A percentile compares a stretch with the other conserved stretches of the same genome.
phyloP scores from a whole-genome alignment of 2,888 invertebrate genomes.

The Ellobium chinense region DNA sequence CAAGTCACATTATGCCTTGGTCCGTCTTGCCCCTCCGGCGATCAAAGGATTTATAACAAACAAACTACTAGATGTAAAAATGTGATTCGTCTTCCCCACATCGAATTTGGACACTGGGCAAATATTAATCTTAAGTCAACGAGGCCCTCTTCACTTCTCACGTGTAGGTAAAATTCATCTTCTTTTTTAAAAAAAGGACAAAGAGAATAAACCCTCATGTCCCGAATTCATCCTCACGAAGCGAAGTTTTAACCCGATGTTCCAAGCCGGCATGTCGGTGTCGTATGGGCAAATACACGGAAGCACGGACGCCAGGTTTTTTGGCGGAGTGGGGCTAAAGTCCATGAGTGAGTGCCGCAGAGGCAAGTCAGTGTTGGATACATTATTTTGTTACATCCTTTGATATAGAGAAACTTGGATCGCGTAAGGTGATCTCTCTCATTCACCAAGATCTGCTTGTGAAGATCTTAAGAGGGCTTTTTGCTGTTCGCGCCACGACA shows the following conservation, averaged over 20 bases:
- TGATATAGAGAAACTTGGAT: constrained; percentile 7
- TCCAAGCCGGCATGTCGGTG: neutral
- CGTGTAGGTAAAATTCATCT: neutral
- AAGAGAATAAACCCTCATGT: neutral
- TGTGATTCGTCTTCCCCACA: neutral
- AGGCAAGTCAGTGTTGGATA: constrained; percentile 7
- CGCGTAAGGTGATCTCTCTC: constrained; percentile 6
- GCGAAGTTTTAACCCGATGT: neutral
- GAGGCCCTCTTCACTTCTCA: neutral
- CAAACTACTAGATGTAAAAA: neutral
- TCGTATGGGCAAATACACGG: neutral
- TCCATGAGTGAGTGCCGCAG: neutral
- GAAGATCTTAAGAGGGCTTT: constrained; percentile 27
- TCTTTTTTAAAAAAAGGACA: no score
- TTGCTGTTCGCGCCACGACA: constrained; percentile 17
- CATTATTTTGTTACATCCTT: constrained; percentile 30
- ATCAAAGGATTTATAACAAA: neutral
- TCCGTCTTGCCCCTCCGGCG: no score
- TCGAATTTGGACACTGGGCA: neutral
- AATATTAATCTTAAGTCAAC: neutral
- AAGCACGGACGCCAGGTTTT: neutral
- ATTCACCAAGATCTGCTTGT: neutral
- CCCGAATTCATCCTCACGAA: neutral
- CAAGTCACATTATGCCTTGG: no score
- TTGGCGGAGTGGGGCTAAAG: neutral